phyloP scores from a whole-genome alignment of 2,888 invertebrate species.

The Thymelicus acteon region DNA sequence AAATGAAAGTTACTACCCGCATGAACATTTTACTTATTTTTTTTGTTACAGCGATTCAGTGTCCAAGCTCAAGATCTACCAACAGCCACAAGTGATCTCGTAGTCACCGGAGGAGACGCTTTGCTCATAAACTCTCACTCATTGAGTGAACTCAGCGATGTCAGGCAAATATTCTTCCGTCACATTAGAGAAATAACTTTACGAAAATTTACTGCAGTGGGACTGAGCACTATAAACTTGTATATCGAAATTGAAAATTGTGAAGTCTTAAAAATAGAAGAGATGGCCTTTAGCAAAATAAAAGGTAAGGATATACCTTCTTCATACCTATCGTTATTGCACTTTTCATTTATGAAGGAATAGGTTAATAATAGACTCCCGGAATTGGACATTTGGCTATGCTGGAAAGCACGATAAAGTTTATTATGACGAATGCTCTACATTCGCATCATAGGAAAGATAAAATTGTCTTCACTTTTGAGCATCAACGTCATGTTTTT shows the following conservation, averaged over 20 bases:
- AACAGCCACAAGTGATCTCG: slow-evolving; percentile 83
- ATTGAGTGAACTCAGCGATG: slow-evolving; percentile 81
- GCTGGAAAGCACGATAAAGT: too few species aligned
- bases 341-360: too few species aligned
- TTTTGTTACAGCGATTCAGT: slow-evolving; percentile 71
- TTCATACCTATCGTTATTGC: too few species aligned
- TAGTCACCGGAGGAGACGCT: slow-evolving; percentile 82
- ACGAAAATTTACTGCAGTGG: slow-evolving; percentile 85
- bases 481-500: too few species aligned
- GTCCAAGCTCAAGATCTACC: slow-evolving; percentile 83
- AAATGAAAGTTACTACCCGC: too few species aligned
- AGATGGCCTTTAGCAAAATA: slow-evolving; percentile 86
- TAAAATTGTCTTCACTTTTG: too few species aligned
- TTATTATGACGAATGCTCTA: too few species aligned
- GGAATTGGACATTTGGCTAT: too few species aligned
- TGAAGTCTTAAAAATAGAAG: slow-evolving; percentile 85
- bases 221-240: slow-evolving; percentile 84
- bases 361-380: too few species aligned
- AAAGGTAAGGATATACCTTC: slow-evolving; percentile 65
- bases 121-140: slow-evolving; percentile 84
- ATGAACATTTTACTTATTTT: too few species aligned
- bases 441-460: too few species aligned
- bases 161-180: slow-evolving; percentile 82
- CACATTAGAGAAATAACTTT: slow-evolving; percentile 82
- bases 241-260: slow-evolving; percentile 86